These are phyloP conservation scores for Ailurus styani DNA, from an alignment of 2,113 vertebrate species.

Conservation along the genomic window DNA sequence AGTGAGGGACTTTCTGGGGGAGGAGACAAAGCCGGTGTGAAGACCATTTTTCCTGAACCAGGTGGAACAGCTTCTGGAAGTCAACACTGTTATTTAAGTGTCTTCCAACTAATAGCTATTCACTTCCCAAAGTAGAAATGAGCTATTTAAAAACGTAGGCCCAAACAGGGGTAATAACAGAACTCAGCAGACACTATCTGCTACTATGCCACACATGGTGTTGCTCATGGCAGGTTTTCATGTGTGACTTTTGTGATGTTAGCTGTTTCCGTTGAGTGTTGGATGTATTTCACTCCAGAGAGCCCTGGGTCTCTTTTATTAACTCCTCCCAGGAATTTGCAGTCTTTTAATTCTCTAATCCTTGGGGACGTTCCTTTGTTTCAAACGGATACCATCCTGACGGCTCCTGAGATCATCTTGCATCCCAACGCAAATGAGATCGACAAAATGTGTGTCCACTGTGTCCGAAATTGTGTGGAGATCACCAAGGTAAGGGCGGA, in stretches of 20 bases:
- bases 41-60: not conserved
- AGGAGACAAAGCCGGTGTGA: not conserved
- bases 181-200: rapidly evolving
- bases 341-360: conserved; percentile 85
- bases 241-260: rapidly evolving
- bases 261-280: rapidly evolving
- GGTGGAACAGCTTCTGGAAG: not conserved
- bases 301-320: not conserved
- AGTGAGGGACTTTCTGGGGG: not conserved
- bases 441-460: conserved; percentile 85
- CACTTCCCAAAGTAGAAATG: not conserved
- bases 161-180: rapidly evolving
- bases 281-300: rapidly evolving
- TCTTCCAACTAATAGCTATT: not conserved
- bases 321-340: conserved; percentile 85
- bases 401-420: conserved; percentile 86
- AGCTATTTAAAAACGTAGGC: not conserved
- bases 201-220: rapidly evolving
- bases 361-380: conserved; percentile 85
- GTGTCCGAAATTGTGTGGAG: conserved; percentile 87
- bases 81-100: not conserved
- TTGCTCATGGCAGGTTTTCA: not conserved
- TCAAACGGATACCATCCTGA: conserved; percentile 88
- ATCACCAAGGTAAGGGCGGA: conserved; percentile 86
- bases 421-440: conserved; percentile 87